phyloP scores from a whole-genome alignment of 1,140 invertebrate species.

The Cyclargus thomasi region DNA sequence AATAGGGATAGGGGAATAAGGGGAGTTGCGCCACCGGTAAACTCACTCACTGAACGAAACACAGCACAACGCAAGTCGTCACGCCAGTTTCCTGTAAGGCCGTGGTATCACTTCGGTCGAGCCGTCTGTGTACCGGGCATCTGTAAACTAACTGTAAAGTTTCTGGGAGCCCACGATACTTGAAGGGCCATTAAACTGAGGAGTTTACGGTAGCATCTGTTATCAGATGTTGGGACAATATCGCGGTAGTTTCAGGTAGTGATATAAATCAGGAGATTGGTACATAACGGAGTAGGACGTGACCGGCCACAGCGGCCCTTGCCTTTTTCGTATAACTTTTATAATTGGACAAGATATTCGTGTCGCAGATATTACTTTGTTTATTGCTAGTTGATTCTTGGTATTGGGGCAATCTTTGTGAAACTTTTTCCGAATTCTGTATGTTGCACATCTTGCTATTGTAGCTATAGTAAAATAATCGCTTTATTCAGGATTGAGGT shows the following conservation, averaged over 20 bases:
- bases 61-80: no score
- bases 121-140: background rate
- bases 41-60: no score
- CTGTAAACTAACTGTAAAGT: background rate
- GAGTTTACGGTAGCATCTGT: conserved; percentile 1
- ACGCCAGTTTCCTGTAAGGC: no score
- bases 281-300: background rate
- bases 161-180: background rate
- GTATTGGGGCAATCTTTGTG: background rate
- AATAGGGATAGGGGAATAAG: no score
- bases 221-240: conserved; percentile 3
- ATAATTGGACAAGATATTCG: conserved; percentile 1
- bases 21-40: no score
- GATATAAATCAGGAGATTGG: conserved; percentile 3
- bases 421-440: background rate
- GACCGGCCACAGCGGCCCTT: background rate
- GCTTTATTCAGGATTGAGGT: no score
- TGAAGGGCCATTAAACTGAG: background rate
- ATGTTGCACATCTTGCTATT: no score
- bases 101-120: no score
- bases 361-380: background rate
- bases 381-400: conserved; percentile 1
- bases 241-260: background rate
- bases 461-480: no score
- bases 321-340: background rate